Evolutionary conservation across 2,113 vertebrate species (phyloP), one percentile per base, ranked within the genome.

Genomic region (Oxygymnocypris stewartii): DNA sequence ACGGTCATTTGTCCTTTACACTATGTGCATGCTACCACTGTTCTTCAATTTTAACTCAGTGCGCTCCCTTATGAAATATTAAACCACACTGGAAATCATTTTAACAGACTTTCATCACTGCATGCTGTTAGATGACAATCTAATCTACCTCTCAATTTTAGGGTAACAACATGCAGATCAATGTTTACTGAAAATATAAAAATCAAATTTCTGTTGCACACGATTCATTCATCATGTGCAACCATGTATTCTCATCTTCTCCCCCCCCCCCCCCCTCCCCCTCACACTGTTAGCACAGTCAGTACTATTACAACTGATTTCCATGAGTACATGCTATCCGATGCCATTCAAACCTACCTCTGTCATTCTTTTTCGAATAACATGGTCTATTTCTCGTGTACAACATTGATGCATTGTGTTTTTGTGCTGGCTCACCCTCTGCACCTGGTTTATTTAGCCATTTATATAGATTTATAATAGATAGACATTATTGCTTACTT

Each of bases 221-320:
- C n/a, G 28, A 31, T 31, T 31, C 28, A 2, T 31, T 31, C 28
- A 31, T 31, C 28, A 31, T 31, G 28, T 31, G 28, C 28, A 31
- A n/a, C 28, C 28, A 31, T 31, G 28, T 31, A 31, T 1, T 31
- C 28, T 31, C 28, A 31, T 31, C 28, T n/a, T n/a, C n/a, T n/a
- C n/a, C n/a, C n/a, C n/a, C n/a, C n/a, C 28, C 28, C 28, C 28
- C 28, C 28, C 28, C 28, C 28, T 3, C 73, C 25, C 42, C 42
- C 42, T 76, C 42, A 59, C 57, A 57, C 18, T n/a, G 31, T 35
- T 37, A n/a, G 47, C 49, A 59, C 78, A 42, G 31, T 40, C 77
- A 59, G 51, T 63, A 80, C 6, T n/a, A 61, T 61, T 42, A 20
- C 78, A 61, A 35, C 35, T n/a, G 54, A 81, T 65, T 65, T 47